These are phyloP conservation scores for Acleris cristana DNA, from an alignment of 2,888 invertebrate genomes.

Conservation along the genomic window DNA sequence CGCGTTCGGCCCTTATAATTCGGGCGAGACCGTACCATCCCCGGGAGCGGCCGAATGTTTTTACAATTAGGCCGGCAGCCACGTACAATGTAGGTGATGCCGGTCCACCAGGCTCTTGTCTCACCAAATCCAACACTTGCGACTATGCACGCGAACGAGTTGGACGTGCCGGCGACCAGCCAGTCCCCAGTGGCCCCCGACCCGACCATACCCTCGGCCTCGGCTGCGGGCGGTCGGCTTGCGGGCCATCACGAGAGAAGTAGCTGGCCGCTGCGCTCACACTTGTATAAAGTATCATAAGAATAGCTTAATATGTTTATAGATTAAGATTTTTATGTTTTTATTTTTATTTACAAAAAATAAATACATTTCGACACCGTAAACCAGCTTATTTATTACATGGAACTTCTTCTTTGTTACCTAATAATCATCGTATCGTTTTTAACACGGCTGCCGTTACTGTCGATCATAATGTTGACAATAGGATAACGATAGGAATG, in stretches of 20 bases:
- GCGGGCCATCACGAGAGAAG: conserved; percentile 57
- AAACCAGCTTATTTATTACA: conserved; percentile 35
- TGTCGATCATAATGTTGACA: background rate
- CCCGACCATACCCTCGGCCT: conserved; percentile 41
- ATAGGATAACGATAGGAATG: too few species aligned
- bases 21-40: conserved; percentile 60
- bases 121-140: conserved; percentile 72
- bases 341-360: conserved; percentile 72
- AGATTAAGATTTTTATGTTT: conserved; percentile 73
- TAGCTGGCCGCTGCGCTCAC: conserved; percentile 73
- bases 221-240: conserved; percentile 35
- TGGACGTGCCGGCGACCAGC: conserved; percentile 66
- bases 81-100: conserved; percentile 81
- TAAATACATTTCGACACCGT: conserved; percentile 85
- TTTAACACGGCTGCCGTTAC: background rate
- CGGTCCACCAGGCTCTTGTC: conserved; percentile 59
- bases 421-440: background rate
- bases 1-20: conserved; percentile 62
- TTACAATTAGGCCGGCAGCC: conserved; percentile 62
- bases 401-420: background rate
- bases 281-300: conserved; percentile 81
- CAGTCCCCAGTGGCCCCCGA: conserved; percentile 59
- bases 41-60: conserved; percentile 66
- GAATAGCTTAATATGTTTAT: conserved; percentile 71
- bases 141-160: conserved; percentile 82